Evolutionary conservation across 2,113 vertebrate genomes (phyloP), one percentile per base, ranked within the genome.

Genomic region (Gasterosteus nipponicus): DNA sequence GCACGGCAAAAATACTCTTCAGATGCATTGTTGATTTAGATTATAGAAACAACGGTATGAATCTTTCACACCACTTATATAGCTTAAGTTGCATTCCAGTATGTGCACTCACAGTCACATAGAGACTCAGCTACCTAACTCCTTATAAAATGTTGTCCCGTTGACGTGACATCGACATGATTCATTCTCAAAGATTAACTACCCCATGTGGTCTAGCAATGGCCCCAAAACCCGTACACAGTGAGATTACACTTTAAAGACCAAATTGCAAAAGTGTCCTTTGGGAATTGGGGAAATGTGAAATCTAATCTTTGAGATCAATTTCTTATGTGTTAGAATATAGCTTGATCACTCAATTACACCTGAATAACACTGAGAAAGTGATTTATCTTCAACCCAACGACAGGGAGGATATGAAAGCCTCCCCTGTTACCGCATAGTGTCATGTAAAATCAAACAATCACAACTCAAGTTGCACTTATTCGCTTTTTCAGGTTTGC

Each of bases 291-390:
- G 44, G 69, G 41, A 73, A 89, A 86, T 77, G 85, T 78, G 64
- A 70, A 72, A 81, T 85, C n/a, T 86, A 89, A 91, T 92, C 87
- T 78, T 65, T 38, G 47, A 35, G 71, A 76, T 86, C 60, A 72
- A 73, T 80, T 84, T 79, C 59, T 65, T 74, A n/a, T 46, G 39
- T 16, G 26, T 33, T 46, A 83, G 84, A 87, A 77, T 64, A 59
- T n/a, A 65, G 62, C 47, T 78, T 81, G 39, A 71, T 73, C 38
- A 68, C 35, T 80, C 63, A 42, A 39, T 68, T 57, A 54, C 66
- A 62, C 22, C 1, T 26, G 22, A 26, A 26, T 26, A 38, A 59
- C 56, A 53, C 12, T n/a, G 38, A 75, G 53, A 71, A 46, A 42
- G 14, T 38, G 33, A 62, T 49, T 62, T 38, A 62, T 75, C 58